phyloP scores from a whole-genome alignment of 2,888 invertebrate genomes.

The Drosophila formosana region DNA sequence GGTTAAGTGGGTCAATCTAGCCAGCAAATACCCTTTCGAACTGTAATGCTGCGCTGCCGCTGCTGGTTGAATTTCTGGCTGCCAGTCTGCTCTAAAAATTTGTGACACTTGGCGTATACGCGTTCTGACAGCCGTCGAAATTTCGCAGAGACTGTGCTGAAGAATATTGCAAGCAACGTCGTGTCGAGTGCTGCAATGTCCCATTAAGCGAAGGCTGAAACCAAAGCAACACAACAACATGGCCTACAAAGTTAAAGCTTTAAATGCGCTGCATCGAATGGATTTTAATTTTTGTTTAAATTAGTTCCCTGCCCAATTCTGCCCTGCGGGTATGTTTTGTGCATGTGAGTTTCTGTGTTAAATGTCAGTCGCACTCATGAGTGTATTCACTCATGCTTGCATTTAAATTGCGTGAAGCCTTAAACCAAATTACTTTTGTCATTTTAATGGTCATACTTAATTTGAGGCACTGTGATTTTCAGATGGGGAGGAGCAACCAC shows the following conservation, averaged over 20 bases:
- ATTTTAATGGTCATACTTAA: slow-evolving; percentile 67
- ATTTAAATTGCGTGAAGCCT: slow-evolving; percentile 66
- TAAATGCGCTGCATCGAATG: slow-evolving; percentile 65
- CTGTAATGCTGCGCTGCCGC: slow-evolving; percentile 4
- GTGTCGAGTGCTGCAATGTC: slow-evolving; percentile 8
- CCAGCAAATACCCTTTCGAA: neutral
- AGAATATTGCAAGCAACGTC: slow-evolving; percentile 34
- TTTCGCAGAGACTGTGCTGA: slow-evolving; percentile 22
- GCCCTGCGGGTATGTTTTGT: slow-evolving; percentile 40
- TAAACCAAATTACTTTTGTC: slow-evolving; percentile 75
- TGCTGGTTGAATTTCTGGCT: slow-evolving; percentile 4
- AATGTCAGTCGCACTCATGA: slow-evolving; percentile 50
- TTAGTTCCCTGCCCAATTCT: slow-evolving; percentile 50
- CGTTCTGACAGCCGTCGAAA: slow-evolving; percentile 65
- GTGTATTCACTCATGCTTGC: slow-evolving; percentile 38
- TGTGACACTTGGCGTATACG: slow-evolving; percentile 71
- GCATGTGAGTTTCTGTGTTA: slow-evolving; percentile 51
- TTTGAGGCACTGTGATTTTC: slow-evolving; percentile 36
- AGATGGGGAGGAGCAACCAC: slow-evolving; percentile 14
- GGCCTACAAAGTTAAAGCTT: slow-evolving; percentile 39
- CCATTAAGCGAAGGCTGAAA: slow-evolving; percentile 21
- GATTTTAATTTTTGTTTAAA: slow-evolving; percentile 39
- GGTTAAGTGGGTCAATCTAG: neutral
- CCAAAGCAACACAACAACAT: slow-evolving; percentile 4
- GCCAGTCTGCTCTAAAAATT: slow-evolving; percentile 49